Evolutionary conservation across 2,888 invertebrate species (phyloP).

Genomic region (Perizoma affinitatum): DNA sequence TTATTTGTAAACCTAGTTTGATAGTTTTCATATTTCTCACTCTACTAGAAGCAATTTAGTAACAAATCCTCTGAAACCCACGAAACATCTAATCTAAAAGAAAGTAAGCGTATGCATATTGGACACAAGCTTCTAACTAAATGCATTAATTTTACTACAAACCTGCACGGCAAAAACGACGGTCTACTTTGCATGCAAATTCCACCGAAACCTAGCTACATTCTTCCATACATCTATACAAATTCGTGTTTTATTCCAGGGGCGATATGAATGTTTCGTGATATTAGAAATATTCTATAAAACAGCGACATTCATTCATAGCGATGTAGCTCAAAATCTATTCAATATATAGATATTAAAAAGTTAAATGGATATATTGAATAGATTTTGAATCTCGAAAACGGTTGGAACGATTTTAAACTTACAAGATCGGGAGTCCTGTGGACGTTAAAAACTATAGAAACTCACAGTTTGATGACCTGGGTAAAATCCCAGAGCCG

Average conservation of each 20-base stretch:
- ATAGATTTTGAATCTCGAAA: no score
- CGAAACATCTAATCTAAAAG: slow-evolving; percentile 11
- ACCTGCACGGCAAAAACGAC: slow-evolving; percentile 36
- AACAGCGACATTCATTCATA: slow-evolving; percentile 23
- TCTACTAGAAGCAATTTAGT: neutral
- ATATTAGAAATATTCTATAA: slow-evolving; percentile 58
- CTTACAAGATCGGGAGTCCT: no score
- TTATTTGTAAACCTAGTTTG: no score
- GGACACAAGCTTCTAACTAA: slow-evolving; percentile 11
- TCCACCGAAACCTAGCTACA: slow-evolving; percentile 23
- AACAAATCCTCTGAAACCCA: neutral
- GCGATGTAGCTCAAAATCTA: no score
- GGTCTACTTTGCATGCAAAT: slow-evolving; percentile 47
- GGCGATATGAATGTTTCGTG: slow-evolving; percentile 51
- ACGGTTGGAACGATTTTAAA: no score
- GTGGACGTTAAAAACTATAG: no score
- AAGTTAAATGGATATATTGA: no score
- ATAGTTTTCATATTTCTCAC: no score
- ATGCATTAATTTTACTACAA: slow-evolving; percentile 6
- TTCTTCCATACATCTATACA: slow-evolving; percentile 37
- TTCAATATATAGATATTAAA: no score
- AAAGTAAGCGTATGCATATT: slow-evolving; percentile 5
- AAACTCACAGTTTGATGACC: no score
- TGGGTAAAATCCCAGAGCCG: no score
- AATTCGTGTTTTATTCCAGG: slow-evolving; percentile 39